These are phyloP conservation scores for Pipra filicauda DNA, from an alignment of 2,113 vertebrate species.

Conservation along the genomic window DNA sequence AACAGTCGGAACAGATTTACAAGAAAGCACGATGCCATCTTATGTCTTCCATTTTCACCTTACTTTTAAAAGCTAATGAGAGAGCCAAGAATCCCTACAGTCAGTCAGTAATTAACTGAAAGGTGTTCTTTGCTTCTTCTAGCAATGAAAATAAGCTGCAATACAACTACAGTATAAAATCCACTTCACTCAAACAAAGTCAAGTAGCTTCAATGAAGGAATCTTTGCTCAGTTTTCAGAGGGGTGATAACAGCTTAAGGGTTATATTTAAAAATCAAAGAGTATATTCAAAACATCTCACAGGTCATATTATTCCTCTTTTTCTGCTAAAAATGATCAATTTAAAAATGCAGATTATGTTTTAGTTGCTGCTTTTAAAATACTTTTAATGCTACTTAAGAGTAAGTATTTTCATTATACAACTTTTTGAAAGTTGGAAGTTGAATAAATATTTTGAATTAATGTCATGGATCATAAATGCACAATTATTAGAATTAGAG, in stretches of 20 bases:
- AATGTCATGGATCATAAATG: neutral
- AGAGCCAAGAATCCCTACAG: neutral
- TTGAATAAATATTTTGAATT: neutral
- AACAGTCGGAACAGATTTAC: neutral
- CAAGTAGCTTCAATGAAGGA: neutral
- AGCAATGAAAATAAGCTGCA: neutral
- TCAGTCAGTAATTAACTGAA: neutral
- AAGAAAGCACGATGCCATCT: neutral
- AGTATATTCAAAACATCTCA: neutral
- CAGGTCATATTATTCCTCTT: neutral
- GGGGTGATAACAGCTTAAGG: neutral
- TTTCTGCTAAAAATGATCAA: neutral
- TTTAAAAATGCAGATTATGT: neutral
- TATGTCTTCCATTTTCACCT: slow-evolving; percentile 6
- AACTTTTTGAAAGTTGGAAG: neutral
- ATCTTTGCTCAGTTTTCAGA: neutral
- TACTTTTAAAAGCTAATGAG: neutral
- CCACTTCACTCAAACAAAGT: neutral
- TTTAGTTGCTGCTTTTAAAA: neutral
- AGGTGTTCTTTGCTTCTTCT: neutral
- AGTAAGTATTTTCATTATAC: neutral
- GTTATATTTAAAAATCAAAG: neutral
- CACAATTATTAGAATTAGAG: neutral
- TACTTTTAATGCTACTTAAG: neutral
- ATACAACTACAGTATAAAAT: neutral